Evolutionary conservation across 2,797 vertebrate genomes (phyloP).

Genomic region (Avahi laniger): DNA sequence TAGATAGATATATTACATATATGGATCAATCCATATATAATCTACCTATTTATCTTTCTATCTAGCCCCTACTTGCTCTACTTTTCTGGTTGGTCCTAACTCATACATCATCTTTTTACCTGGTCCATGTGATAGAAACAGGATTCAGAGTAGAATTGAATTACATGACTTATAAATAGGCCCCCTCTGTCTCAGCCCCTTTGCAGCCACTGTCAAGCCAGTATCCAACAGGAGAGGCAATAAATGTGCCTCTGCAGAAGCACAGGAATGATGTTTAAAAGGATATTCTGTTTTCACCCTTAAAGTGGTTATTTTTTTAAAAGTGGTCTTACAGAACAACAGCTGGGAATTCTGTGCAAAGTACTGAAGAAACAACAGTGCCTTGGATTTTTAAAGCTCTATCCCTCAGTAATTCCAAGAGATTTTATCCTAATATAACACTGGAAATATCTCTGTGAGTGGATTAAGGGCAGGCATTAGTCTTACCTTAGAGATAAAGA

Average conservation of each 20-base stretch:
- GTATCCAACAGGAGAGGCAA: neutral
- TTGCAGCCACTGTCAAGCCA: neutral
- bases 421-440: conserved; percentile 31
- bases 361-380: neutral
- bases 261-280: neutral
- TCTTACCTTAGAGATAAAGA: neutral
- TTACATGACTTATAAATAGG: neutral
- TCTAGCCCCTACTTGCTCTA: neutral
- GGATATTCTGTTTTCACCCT: neutral
- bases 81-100: neutral
- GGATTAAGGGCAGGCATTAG: neutral
- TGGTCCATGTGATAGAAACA: neutral
- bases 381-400: neutral
- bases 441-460: neutral
- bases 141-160: neutral
- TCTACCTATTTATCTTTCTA: neutral
- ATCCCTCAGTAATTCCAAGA: conserved; percentile 8
- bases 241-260: neutral
- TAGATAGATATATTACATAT: neutral
- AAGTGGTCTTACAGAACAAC: neutral
- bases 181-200: neutral
- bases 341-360: conserved; percentile 27
- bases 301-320: neutral
- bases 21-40: neutral
- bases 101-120: neutral